Conservation (phyloP, 92 coral and sea anemone species). For the Montipora capitata region DNA sequence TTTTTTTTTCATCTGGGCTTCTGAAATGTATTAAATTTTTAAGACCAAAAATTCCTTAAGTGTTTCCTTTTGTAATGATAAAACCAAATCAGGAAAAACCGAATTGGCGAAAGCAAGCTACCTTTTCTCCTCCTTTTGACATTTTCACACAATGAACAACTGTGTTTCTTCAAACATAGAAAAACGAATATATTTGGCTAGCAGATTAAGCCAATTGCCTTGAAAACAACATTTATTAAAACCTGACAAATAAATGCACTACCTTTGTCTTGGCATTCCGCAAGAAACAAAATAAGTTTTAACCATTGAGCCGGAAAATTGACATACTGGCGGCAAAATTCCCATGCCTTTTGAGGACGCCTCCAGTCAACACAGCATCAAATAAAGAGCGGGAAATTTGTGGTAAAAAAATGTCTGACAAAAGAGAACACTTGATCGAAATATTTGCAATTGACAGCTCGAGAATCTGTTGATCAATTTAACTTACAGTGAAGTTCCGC, state of each 20-base stretch:
- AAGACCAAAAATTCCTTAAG: too few relatives aligned
- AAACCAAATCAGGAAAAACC: too few relatives aligned
- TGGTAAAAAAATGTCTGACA: constrained; percentile 13
- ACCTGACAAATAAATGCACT: neutral
- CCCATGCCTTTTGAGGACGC: neutral
- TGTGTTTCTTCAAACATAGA: neutral
- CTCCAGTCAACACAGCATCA: neutral
- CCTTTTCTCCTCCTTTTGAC: too few relatives aligned
- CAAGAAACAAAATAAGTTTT: neutral
- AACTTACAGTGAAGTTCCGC: constrained; percentile 10
- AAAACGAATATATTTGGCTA: too few relatives aligned
- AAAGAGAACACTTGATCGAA: constrained; percentile 22
- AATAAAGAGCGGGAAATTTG: neutral
- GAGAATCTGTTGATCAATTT: neutral
- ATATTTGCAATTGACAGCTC: neutral
- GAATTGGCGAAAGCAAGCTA: too few relatives aligned
- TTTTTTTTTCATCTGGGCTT: too few relatives aligned
- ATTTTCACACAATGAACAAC: too few relatives aligned
- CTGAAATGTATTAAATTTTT: too few relatives aligned
- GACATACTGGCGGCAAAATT: neutral
- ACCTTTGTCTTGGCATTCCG: constrained; percentile 7
- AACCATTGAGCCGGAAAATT: neutral
- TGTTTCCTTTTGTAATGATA: too few relatives aligned
- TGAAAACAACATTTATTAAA: neutral
- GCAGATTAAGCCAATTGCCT: too few relatives aligned